Base-by-base conservation (phyloP, 2,888 invertebrate species). In the Leptinotarsa peninsularis region DNA sequence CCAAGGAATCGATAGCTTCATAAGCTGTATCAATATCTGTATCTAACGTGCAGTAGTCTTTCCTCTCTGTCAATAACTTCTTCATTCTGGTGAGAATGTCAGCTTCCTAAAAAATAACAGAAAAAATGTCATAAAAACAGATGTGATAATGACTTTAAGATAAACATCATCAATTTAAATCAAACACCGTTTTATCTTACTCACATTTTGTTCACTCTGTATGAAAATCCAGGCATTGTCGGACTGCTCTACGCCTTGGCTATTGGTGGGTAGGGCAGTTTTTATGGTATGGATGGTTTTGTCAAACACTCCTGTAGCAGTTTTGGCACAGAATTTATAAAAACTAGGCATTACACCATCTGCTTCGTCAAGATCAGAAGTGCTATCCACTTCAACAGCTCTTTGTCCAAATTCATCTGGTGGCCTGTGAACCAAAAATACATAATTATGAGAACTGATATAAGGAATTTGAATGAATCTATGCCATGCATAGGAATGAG, bases 281-380 rank as follows among this genome's bases (percentile, higher is more conserved):
- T 92, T 93, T 66, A 95, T 90, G 0, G 94, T 93, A 87, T 94
- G 94, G 4, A 95, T 89, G 0, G 94, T 93, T 78, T 88, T 88
- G 67, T 87, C 86, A 85, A 95, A 93, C 78, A 95, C 93, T 0
- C 94, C 95, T 1, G 94, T 94, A 80, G 95, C 94, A 0, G 94
- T 94, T 85, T 93, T 93, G 0, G 93, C 93, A 84, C 95, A 91
- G 85, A 94, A 88, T 88, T 94, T 92, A 83, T 90, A 90, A 69
- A 88, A 86, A 81, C 87, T 87, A 0, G 88, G 88, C 84, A 88
- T 84, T 23, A 88, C 86, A 23, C 88, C 88, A 78, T 88, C 88
- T 63, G 86, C 87, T 49, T 84, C 84, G 21, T 81, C 81, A 1
- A 79, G 69, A 71, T 83, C 84, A n/a, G 78, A 78, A 70, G 73